Evolutionary conservation across 2,888 invertebrate species (phyloP).

Genomic region (Hybos culiciformis): DNA sequence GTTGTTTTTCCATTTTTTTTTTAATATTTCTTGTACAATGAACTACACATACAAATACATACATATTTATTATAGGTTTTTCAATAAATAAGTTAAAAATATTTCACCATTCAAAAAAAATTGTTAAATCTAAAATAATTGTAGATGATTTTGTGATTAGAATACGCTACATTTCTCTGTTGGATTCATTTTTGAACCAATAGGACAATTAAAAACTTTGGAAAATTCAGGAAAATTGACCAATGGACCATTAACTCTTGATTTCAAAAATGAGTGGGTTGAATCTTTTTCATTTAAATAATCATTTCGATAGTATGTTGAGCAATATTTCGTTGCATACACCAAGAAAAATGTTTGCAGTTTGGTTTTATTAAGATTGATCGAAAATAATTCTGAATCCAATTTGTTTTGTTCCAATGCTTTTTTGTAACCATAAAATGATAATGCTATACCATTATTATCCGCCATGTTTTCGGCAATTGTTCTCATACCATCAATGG

Average conservation of each 20-base stretch:
- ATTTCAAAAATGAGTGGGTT: constrained; percentile 1
- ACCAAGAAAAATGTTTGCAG: neutral
- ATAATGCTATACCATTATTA: neutral
- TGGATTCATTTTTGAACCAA: constrained; percentile 7
- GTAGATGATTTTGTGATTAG: too few species aligned
- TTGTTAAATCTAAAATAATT: too few species aligned
- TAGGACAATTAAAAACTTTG: constrained; percentile 5
- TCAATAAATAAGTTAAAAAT: too few species aligned
- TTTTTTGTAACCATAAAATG: neutral
- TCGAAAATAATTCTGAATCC: too few species aligned
- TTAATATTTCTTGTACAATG: too few species aligned
- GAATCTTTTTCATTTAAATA: neutral
- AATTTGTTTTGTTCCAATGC: neutral
- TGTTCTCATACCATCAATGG: neutral
- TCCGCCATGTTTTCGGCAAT: neutral
- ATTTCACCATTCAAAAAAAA: too few species aligned
- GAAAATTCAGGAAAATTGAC: constrained; percentile 7
- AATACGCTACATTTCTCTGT: constrained; percentile 7
- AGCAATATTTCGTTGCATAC: neutral
- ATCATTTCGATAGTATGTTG: neutral
- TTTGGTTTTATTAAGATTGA: neutral
- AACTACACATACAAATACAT: too few species aligned
- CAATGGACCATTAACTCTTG: constrained; percentile 7
- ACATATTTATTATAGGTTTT: too few species aligned
- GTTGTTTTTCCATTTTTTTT: too few species aligned